These are phyloP conservation scores for Ceratoteleas bidentatus DNA, from an alignment of 1,140 invertebrate genomes.

Conservation along the genomic window DNA sequence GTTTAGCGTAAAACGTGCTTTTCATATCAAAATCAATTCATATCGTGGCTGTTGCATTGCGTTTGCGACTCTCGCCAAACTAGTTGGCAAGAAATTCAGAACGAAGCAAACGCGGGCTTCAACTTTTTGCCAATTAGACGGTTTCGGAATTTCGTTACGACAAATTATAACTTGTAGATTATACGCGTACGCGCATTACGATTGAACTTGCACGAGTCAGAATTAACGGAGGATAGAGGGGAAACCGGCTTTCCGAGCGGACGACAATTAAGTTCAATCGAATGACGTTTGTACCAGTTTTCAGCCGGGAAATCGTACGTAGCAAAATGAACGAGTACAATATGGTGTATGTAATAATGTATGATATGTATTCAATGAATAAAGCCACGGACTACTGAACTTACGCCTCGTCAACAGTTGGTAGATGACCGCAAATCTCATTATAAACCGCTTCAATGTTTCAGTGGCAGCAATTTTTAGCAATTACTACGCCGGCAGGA, in stretches of 20 bases:
- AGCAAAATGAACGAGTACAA: constrained; percentile 57
- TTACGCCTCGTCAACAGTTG: constrained; percentile 35
- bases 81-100: not conserved
- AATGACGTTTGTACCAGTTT: not conserved
- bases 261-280: not conserved
- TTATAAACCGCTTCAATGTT: constrained; percentile 18
- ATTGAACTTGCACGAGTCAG: not conserved
- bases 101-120: constrained; percentile 2
- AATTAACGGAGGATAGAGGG: no score
- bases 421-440: constrained; percentile 8
- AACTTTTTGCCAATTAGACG: constrained; percentile 9
- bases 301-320: constrained; percentile 22
- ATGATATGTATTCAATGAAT: constrained; percentile 59
- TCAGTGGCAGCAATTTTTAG: no score
- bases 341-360: constrained; percentile 57
- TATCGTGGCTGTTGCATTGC: constrained; percentile 37
- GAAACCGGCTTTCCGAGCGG: no score
- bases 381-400: constrained; percentile 46
- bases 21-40: constrained; percentile 55
- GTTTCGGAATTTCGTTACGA: no score
- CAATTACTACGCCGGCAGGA: no score
- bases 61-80: constrained; percentile 9
- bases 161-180: no score
- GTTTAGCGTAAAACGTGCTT: constrained; percentile 35
- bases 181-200: not conserved